Base-by-base conservation (phyloP, 2,888 invertebrate species). In the Diachrysia chrysitis region DNA sequence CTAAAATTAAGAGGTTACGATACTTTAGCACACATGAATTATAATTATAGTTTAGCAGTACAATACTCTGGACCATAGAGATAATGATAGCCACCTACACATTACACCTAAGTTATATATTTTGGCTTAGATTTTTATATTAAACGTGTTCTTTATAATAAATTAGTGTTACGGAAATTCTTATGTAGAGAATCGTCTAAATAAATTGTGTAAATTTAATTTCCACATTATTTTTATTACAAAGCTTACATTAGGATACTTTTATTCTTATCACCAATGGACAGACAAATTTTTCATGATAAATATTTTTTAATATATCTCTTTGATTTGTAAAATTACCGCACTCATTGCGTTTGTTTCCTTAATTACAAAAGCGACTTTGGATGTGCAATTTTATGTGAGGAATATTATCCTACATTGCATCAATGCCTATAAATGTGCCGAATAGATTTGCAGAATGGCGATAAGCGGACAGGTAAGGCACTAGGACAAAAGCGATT, bases 121-220 rank as follows among this genome's bases (percentile, higher is more conserved):
- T 88, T 90, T 89, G 90, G 89, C 89, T 86, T 90, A 90, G 87
- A 85, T 79, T 87, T 87, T 85, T 86, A 76, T 85, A 85, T 82
- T 79, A 75, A 83, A 82, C 67, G 78, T 78, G 74, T 80, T 77
- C 76, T 82, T 76, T 76, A 74, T 76, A 73, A 74, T 82, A 79
- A 79, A 83, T 87, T 89, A 91, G 87, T 85, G 78, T 86, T 90
- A 92, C 87, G 85, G 83, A 87, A 92, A 91, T 89, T 91, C 85
- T 79, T 88, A 88, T 93, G 93, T 93, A 83, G 87, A 90, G 88
- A 85, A 87, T 85, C 84, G 78, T 89, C 90, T 81, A 87, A 93
- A 93, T 93, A 93, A 94, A 93, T 87, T 89, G 87, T 93, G 92
- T 92, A 89, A 92, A 90, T 87, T 87, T 87, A 80, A 85, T 77